A percentile compares a stretch with the other conserved stretches of the same genome.
Evolutionary conservation across 2,113 vertebrate genomes (phyloP).

Genomic region (Dasyornis broadbenti): DNA sequence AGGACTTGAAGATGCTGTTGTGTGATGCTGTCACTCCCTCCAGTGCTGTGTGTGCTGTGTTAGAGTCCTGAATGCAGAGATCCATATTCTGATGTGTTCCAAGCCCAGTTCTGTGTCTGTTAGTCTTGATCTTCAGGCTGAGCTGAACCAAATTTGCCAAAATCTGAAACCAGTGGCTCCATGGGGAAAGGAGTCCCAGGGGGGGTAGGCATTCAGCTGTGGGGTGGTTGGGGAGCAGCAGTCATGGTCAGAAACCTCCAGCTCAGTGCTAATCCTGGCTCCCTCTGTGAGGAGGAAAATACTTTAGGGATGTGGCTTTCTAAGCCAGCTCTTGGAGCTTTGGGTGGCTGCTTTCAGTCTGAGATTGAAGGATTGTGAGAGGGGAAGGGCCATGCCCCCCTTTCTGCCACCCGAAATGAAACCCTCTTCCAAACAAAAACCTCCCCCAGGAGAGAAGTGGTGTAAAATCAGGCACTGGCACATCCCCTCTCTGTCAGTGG

Average conservation of each 20-base stretch:
- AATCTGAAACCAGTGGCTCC: neutral
- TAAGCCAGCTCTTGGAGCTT: neutral
- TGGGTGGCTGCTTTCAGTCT: neutral
- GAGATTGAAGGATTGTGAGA: neutral
- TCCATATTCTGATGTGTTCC: accelerated
- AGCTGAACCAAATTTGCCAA: neutral
- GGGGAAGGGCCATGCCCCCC: neutral
- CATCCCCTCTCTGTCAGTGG: neutral
- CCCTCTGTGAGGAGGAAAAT: neutral
- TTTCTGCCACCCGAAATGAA: neutral
- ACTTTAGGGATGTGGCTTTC: neutral
- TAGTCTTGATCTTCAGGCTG: neutral
- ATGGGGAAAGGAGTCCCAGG: neutral
- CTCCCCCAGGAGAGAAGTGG: neutral
- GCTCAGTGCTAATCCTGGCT: neutral
- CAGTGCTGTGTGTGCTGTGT: neutral
- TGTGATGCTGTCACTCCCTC: neutral
- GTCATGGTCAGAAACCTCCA: neutral
- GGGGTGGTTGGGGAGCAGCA: neutral
- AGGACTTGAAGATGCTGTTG: neutral
- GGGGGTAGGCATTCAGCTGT: neutral
- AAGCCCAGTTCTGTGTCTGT: neutral
- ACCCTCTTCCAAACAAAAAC: neutral
- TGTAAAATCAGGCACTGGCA: neutral
- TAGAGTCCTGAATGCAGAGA: neutral